Evolutionary conservation across 2,113 vertebrate species (phyloP).

Genomic region (Ellobius talpinus): DNA sequence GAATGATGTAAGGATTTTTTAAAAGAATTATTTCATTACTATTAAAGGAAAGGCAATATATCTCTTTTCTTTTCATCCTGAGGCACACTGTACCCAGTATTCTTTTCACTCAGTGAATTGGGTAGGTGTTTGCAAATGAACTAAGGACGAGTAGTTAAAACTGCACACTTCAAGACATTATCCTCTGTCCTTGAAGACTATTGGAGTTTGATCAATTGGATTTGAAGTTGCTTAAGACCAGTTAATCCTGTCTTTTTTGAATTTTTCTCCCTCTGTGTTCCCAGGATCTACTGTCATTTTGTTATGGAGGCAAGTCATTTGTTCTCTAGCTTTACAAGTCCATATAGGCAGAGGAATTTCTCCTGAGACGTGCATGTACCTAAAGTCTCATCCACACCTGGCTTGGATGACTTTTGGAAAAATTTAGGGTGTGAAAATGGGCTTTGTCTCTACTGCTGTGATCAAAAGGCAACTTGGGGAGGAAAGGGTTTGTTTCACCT

Average conservation of each 20-base stretch:
- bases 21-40: neutral
- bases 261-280: neutral
- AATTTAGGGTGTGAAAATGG: neutral
- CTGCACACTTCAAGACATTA: neutral
- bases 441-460: neutral
- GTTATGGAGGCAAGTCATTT: neutral
- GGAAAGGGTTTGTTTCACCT: neutral
- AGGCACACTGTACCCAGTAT: neutral
- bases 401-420: neutral
- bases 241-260: neutral
- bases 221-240: neutral
- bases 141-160: neutral
- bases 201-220: neutral
- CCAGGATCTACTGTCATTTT: neutral
- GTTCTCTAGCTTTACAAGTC: neutral
- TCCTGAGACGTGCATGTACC: neutral
- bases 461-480: neutral
- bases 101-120: neutral
- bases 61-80: neutral
- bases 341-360: neutral
- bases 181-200: neutral
- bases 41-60: neutral
- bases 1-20: conserved; percentile 37
- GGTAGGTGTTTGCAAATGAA: neutral
- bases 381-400: neutral